These are phyloP conservation scores for Rhingia campestris DNA, from an alignment of 2,888 invertebrate species.

Conservation along the genomic window DNA sequence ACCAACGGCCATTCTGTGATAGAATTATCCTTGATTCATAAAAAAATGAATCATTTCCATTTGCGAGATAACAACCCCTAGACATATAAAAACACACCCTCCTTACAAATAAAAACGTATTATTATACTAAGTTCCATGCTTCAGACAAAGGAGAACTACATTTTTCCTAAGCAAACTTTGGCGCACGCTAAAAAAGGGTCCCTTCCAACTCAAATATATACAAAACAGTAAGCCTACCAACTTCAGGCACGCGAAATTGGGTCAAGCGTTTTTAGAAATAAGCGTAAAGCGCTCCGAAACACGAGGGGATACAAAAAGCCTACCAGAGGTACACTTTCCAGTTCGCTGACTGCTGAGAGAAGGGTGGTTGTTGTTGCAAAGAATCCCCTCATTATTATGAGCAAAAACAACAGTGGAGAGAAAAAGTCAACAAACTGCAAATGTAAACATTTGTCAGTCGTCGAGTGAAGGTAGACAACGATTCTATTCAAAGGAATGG, in stretches of 20 bases:
- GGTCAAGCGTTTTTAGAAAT: conserved; percentile 68
- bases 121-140: conserved; percentile 52
- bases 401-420: conserved; percentile 45
- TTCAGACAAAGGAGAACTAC: conserved; percentile 43
- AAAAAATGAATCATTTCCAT: conserved; percentile 40
- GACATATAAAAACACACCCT: conserved; percentile 52
- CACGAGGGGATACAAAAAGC: conserved; percentile 26
- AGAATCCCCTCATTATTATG: conserved; percentile 35
- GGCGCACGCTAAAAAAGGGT: conserved; percentile 57
- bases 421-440: conserved; percentile 63
- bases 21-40: conserved; percentile 17
- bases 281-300: conserved; percentile 33
- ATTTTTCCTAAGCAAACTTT: conserved; percentile 36
- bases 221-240: conserved; percentile 10
- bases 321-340: conserved; percentile 58
- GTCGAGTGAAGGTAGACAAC: conserved; percentile 26
- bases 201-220: conserved; percentile 20
- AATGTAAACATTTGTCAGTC: conserved; percentile 56
- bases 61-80: conserved; percentile 44
- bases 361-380: conserved; percentile 51
- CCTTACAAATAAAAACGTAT: conserved; percentile 22
- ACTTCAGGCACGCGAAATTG: conserved; percentile 58
- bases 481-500: not conserved
- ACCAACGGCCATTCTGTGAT: not conserved
- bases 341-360: conserved; percentile 56